Evolutionary conservation across 2,113 vertebrate species (phyloP).

Genomic region (Ranitomeya variabilis): DNA sequence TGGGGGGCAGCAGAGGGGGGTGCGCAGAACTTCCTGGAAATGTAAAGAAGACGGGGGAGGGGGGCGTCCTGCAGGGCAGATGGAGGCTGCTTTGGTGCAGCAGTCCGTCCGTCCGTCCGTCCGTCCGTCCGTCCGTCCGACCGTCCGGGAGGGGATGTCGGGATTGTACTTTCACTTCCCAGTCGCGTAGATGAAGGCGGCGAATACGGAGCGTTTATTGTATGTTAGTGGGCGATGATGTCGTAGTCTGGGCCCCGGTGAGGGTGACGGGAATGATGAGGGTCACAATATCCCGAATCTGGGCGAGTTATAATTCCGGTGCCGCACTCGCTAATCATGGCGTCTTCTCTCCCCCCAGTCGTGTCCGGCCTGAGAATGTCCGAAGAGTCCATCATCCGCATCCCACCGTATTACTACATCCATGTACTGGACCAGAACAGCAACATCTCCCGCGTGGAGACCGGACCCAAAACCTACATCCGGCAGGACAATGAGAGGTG

Average conservation of each 20-base stretch:
- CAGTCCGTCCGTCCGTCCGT: no score
- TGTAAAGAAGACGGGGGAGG: not conserved
- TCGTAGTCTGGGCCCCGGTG: no score
- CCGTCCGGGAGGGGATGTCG: no score
- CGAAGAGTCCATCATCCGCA: slow-evolving; percentile 84
- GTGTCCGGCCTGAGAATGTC: slow-evolving; percentile 44
- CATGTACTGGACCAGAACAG: slow-evolving; percentile 91
- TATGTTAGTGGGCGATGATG: no score
- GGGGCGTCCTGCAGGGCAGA: not conserved
- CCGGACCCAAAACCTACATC: slow-evolving; percentile 88
- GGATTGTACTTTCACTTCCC: no score
- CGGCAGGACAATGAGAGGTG: slow-evolving; percentile 91
- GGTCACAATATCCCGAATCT: no score
- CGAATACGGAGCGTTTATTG: no score
- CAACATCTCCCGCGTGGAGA: slow-evolving; percentile 84
- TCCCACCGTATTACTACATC: slow-evolving; percentile 88
- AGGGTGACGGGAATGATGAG: no score
- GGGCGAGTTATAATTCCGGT: not conserved
- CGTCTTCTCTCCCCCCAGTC: not conserved
- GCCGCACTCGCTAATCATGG: not conserved
- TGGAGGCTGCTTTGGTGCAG: no score
- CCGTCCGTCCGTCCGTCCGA: no score
- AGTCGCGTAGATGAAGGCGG: no score
- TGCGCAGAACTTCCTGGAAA: not conserved
- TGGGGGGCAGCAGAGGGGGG: not conserved